These are phyloP conservation scores for Odontesthes bonariensis DNA, from an alignment of 2,113 vertebrate genomes.

Conservation along the genomic window DNA sequence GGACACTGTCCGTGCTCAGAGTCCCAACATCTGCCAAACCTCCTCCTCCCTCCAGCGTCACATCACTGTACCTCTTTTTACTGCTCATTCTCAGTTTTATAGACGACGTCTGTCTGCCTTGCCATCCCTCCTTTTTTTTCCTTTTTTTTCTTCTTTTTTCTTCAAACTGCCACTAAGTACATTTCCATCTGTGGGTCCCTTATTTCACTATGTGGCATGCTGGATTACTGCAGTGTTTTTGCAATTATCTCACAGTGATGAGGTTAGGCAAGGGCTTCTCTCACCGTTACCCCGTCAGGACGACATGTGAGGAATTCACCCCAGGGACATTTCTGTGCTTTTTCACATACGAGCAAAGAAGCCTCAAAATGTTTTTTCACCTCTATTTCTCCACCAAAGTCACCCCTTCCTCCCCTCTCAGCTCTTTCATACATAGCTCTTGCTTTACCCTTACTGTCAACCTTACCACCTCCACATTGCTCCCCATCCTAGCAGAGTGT, in stretches of 20 bases:
- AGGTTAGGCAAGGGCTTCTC: conserved; percentile 63
- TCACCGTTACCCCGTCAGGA: conserved; percentile 23
- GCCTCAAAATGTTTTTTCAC: conserved; percentile 15
- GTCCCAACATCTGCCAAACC: conserved; percentile 43
- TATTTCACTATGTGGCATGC: conserved; percentile 52
- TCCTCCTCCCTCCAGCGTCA: conserved; percentile 50
- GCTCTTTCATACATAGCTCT: conserved; percentile 1
- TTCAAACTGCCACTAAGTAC: conserved; percentile 67
- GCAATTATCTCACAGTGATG: conserved; percentile 67
- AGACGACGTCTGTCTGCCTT: conserved; percentile 63
- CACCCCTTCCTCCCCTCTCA: conserved; percentile 12
- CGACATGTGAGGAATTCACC: conserved; percentile 39
- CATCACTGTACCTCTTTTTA: conserved; percentile 65
- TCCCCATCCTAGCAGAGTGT: conserved; percentile 64
- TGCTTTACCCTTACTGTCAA: conserved; percentile 28
- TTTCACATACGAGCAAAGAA: conserved; percentile 16
- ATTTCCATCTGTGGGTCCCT: conserved; percentile 67
- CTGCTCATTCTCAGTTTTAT: conserved; percentile 68
- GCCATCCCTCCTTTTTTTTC: conserved; percentile 48
- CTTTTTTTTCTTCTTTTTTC: not conserved
- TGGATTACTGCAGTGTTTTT: conserved; percentile 72
- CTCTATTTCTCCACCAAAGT: conserved; percentile 1
- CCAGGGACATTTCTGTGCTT: conserved; percentile 28
- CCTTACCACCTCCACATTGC: conserved; percentile 52
- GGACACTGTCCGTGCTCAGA: conserved; percentile 35